Percentiles rank a stretch among this genome's conserved stretches.
Evolutionary conservation across 2,113 vertebrate genomes (phyloP).

Genomic region (Brachypodius melanocephalos): DNA sequence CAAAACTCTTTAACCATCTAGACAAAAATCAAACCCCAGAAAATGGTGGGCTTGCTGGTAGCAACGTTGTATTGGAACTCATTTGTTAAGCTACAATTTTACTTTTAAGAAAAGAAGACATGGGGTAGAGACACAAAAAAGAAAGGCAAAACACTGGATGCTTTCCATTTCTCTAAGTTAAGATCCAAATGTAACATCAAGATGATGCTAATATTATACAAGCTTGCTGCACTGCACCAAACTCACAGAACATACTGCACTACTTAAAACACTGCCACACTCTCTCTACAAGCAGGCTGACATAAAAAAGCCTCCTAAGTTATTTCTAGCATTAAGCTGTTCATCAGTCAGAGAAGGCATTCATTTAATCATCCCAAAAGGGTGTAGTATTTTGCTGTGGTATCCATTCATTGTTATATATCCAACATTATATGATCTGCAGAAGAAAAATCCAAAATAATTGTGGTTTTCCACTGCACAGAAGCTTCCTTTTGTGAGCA

Average conservation of each 20-base stretch:
- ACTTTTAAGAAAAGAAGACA: not conserved
- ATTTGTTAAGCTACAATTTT: constrained; percentile 44
- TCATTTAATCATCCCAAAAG: constrained; percentile 27
- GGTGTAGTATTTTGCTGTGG: not conserved
- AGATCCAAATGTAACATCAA: constrained; percentile 70
- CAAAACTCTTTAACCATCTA: not conserved
- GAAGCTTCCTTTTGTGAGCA: not conserved
- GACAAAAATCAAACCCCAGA: constrained; percentile 46
- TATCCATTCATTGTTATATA: constrained; percentile 1
- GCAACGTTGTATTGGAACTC: constrained; percentile 57
- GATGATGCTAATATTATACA: constrained; percentile 83
- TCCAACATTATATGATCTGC: not conserved
- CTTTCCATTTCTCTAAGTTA: constrained; percentile 71
- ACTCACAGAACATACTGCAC: constrained; percentile 78
- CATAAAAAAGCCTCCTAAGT: constrained; percentile 53
- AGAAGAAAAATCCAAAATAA: not conserved
- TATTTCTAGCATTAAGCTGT: constrained; percentile 51
- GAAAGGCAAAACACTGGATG: constrained; percentile 72
- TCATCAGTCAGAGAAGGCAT: constrained; percentile 17
- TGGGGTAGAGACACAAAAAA: constrained; percentile 19
- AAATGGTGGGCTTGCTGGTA: constrained; percentile 58
- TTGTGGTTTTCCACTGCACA: not conserved
- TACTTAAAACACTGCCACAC: constrained; percentile 72
- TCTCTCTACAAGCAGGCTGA: constrained; percentile 53
- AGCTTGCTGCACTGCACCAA: constrained; percentile 95